phyloP scores from a whole-genome alignment of 64 coral and sea anemone genomes.

The Stichodactyla mertensii region DNA sequence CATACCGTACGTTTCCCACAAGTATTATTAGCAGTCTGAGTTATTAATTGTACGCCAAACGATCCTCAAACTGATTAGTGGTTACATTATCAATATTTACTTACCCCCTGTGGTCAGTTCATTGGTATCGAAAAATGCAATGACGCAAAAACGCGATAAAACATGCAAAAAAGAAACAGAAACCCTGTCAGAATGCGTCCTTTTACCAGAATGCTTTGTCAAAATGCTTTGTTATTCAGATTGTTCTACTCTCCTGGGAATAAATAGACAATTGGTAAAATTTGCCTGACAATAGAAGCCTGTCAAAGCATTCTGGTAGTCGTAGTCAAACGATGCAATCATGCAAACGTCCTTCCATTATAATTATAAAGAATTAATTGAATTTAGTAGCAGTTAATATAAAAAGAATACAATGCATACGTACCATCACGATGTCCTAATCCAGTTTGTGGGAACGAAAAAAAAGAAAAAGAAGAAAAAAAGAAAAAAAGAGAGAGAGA shows the following conservation, averaged over 20 bases:
- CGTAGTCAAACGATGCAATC: no score
- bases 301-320: no score
- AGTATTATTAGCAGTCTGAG: no score
- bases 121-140: not conserved
- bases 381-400: not conserved
- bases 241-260: no score
- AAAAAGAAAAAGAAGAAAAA: not conserved
- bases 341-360: no score
- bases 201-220: no score
- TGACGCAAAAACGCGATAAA: not conserved
- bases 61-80: not conserved
- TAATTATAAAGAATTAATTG: no score
- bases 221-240: no score
- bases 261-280: no score
- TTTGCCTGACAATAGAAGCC: no score
- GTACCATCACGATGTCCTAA: not conserved
- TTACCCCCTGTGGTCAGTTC: not conserved
- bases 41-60: no score
- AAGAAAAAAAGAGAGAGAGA: not conserved
- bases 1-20: no score
- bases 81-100: not conserved
- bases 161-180: not conserved
- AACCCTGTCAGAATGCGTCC: not conserved
- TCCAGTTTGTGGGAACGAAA: not conserved
- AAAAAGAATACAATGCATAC: not conserved